Conservation (phyloP, 2,113 vertebrate species). For the Murina feae region DNA sequence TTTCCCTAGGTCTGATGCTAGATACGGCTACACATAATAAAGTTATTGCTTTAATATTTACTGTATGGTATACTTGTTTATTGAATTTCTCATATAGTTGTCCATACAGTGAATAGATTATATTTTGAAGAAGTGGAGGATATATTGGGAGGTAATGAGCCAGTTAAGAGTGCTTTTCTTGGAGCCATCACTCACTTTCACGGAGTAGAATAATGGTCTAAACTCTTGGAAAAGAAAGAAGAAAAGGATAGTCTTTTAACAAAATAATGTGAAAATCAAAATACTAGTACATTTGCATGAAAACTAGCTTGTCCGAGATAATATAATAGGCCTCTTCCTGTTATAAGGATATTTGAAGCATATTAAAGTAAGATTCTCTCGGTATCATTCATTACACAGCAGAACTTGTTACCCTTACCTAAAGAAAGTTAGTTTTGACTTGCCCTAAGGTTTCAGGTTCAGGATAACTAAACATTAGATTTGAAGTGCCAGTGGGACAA, state of each 20-base stretch:
- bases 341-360: not conserved
- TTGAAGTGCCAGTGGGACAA: not conserved
- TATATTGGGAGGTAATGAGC: not conserved
- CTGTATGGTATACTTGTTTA: not conserved
- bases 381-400: not conserved
- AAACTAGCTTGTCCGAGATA: not conserved
- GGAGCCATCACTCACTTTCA: not conserved
- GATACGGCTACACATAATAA: not conserved
- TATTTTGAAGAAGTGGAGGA: not conserved
- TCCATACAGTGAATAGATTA: not conserved
- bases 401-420: not conserved
- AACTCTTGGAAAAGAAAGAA: not conserved
- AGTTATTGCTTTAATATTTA: not conserved
- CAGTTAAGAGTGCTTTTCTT: not conserved
- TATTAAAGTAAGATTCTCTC: not conserved
- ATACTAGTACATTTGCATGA: not conserved
- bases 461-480: not conserved
- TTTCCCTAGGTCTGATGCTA: not conserved
- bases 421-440: not conserved
- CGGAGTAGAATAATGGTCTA: not conserved
- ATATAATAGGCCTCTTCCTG: not conserved
- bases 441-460: not conserved
- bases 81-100: conserved; percentile 15
- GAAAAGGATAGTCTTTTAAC: not conserved
- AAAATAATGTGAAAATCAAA: not conserved